A percentile compares a stretch with the other conserved stretches of the same genome.
Conservation (phyloP, 2,888 invertebrate species). For the Malachius bipustulatus region DNA sequence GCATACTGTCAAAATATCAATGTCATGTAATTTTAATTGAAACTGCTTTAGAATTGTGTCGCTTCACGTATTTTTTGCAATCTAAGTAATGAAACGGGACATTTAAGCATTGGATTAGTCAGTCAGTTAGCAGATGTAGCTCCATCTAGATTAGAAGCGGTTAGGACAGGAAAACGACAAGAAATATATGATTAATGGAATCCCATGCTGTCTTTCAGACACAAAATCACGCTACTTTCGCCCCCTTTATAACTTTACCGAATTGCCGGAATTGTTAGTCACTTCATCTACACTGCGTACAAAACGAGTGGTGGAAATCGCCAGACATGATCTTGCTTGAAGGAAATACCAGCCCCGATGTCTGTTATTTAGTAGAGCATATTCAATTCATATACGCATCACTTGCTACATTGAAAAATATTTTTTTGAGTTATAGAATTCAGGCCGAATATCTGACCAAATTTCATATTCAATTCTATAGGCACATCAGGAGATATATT, state of each 20-base stretch:
- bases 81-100: slow-evolving; percentile 26
- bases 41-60: slow-evolving; percentile 11
- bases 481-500: no score
- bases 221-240: slow-evolving; percentile 21
- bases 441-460: no score
- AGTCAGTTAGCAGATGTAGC: slow-evolving; percentile 31
- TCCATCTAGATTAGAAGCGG: slow-evolving; percentile 29
- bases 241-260: slow-evolving; percentile 18
- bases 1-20: no score
- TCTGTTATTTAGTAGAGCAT: no score
- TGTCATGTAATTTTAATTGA: slow-evolving; percentile 17
- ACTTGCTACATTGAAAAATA: no score
- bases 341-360: no score
- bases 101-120: slow-evolving; percentile 28
- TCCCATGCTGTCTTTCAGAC: slow-evolving; percentile 23
- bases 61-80: slow-evolving; percentile 12
- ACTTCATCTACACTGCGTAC: no score
- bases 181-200: slow-evolving; percentile 34
- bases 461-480: no score
- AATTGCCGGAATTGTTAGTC: slow-evolving; percentile 16
- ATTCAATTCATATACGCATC: no score
- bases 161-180: slow-evolving; percentile 24
- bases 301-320: no score
- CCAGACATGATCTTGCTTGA: no score
- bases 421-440: no score